A percentile compares a stretch with the other conserved stretches of the same genome.
Evolutionary conservation across 2,113 vertebrate genomes (phyloP).

Genomic region (Pygoscelis antarcticus): DNA sequence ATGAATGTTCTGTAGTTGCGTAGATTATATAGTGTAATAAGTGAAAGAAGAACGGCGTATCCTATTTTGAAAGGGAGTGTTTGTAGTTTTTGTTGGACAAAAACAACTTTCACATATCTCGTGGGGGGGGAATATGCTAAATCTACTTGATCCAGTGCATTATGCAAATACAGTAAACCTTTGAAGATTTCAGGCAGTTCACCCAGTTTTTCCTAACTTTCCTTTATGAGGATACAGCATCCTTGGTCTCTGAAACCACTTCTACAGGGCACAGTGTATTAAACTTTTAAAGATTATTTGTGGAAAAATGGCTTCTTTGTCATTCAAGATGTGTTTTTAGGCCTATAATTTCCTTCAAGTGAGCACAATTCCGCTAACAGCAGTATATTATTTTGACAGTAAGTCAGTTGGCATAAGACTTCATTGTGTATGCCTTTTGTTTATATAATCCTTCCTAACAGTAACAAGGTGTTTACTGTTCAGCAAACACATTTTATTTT

Average conservation of each 20-base stretch:
- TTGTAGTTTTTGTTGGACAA: background rate
- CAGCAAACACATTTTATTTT: constrained; percentile 83
- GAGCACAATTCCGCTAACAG: constrained; percentile 22
- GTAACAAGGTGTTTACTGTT: constrained; percentile 86
- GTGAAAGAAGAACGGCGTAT: background rate
- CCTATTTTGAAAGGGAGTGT: background rate
- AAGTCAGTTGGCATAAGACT: constrained; percentile 60
- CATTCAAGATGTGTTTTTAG: constrained; percentile 58
- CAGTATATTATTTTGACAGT: constrained; percentile 69
- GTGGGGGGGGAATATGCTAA: background rate
- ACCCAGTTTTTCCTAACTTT: background rate
- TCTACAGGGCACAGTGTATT: constrained; percentile 9
- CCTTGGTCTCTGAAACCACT: background rate
- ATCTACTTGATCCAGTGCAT: background rate
- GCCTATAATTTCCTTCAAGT: constrained; percentile 63
- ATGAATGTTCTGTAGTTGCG: background rate
- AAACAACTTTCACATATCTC: background rate
- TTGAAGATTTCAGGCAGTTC: background rate
- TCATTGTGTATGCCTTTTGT: constrained; percentile 73
- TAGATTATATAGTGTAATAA: background rate
- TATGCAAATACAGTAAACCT: constrained; percentile 19
- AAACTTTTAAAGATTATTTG: constrained; percentile 45
- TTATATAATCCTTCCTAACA: constrained; percentile 82
- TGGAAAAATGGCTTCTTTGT: constrained; percentile 57
- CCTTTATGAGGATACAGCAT: background rate